Conservation (phyloP, 1,140 invertebrate genomes). For the Steinernema khuongi region DNA sequence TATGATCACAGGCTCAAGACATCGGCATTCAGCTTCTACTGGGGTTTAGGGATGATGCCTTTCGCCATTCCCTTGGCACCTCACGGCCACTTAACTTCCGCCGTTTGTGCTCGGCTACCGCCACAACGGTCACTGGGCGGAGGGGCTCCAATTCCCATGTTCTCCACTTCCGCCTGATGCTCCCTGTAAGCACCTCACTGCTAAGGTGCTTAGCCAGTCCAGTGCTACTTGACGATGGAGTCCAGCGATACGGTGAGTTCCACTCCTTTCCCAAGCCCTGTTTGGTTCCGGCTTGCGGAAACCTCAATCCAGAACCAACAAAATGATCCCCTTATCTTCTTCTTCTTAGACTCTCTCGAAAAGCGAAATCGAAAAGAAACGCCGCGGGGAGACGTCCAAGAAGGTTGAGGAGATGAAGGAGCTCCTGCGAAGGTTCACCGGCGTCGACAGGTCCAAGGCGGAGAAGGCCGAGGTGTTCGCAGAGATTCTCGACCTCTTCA, state of each 20-base stretch:
- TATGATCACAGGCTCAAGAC: too few relatives aligned
- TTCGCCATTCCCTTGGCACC: too few relatives aligned
- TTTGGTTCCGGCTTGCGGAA: too few relatives aligned
- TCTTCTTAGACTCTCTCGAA: neutral
- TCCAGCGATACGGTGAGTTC: neutral
- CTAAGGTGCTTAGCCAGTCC: neutral
- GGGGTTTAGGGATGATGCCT: too few relatives aligned
- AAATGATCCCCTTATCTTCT: neutral
- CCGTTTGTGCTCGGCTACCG: too few relatives aligned
- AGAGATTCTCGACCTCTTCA: neutral
- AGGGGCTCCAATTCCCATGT: neutral
- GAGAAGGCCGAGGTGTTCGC: neutral
- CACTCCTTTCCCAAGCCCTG: too few relatives aligned
- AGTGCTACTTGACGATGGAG: neutral
- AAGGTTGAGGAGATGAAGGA: neutral
- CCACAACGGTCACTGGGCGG: neutral
- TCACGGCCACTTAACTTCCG: too few relatives aligned
- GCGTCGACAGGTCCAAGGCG: neutral
- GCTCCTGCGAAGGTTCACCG: neutral
- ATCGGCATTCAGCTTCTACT: too few relatives aligned
- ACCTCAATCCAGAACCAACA: too few relatives aligned
- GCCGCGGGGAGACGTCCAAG: neutral
- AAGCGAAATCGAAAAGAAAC: neutral
- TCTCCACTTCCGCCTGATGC: neutral
- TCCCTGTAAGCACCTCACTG: neutral